A percentile compares a stretch with the other conserved stretches of the same genome.
These are phyloP conservation scores for Corydoras maculifer DNA, from an alignment of 2,113 vertebrate genomes.

Conservation along the genomic window DNA sequence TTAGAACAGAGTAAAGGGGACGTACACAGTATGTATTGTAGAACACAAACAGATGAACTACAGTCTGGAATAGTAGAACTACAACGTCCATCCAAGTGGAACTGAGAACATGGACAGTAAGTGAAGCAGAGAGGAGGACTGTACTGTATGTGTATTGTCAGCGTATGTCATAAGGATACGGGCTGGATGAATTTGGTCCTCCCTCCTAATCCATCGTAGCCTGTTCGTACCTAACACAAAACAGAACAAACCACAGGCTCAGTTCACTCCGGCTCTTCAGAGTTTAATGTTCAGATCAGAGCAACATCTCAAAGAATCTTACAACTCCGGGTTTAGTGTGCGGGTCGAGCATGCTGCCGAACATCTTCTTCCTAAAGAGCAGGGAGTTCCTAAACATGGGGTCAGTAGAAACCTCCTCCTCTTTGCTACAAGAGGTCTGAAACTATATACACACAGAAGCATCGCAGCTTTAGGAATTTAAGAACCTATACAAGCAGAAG, in stretches of 20 bases:
- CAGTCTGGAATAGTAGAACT: too few relatives aligned
- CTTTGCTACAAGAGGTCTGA: constrained; percentile 40
- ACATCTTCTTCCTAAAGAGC: constrained; percentile 74
- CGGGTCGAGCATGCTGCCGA: constrained; percentile 62
- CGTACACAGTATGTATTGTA: too few relatives aligned
- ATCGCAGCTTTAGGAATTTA: too few relatives aligned
- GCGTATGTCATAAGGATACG: constrained; percentile 75
- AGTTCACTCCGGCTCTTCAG: neutral
- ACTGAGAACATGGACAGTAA: too few relatives aligned
- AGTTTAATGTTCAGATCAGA: neutral
- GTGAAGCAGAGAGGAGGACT: too few relatives aligned
- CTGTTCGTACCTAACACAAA: constrained; percentile 72
- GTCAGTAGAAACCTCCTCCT: constrained; percentile 64
- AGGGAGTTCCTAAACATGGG: constrained; percentile 79
- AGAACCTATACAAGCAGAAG: too few relatives aligned
- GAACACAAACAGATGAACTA: too few relatives aligned
- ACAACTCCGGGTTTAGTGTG: constrained; percentile 66
- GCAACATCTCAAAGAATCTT: constrained; percentile 28
- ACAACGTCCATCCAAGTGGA: too few relatives aligned
- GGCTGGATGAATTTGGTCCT: constrained; percentile 89
- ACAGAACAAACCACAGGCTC: neutral
- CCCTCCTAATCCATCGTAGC: constrained; percentile 90
- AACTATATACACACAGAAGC: neutral
- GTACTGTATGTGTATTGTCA: neutral
- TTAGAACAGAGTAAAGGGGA: too few relatives aligned